Base-by-base conservation (phyloP, 2,888 invertebrate species). In the Entomobrya multifasciata region DNA sequence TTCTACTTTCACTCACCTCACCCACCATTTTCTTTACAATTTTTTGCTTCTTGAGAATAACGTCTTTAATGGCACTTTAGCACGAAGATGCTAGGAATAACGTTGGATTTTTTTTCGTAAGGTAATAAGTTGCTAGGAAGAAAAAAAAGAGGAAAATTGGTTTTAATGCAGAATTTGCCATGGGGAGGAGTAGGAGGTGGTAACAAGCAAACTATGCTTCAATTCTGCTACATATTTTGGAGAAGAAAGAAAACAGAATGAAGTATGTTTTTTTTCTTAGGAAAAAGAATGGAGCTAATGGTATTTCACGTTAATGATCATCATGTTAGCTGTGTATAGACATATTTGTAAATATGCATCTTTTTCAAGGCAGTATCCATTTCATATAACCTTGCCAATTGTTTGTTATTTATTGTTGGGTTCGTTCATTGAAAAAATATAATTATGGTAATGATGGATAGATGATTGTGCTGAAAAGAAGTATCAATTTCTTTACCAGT, bases 31-130 rank as follows among this genome's bases (percentile, higher is more conserved):
- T n/a, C n/a, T n/a, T n/a, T n/a, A n/a, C n/a, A n/a, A n/a, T n/a
- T n/a, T n/a, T n/a, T n/a, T n/a, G n/a, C n/a, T 60, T 77, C 17
- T 60, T 72, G 27, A 72, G 49, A 41, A 47, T 80, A 74, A 87
- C 79, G n/a, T 62, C n/a, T 88, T 78, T 88, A 90, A 90, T 90
- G 89, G 89, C 77, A 72, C 79, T 88, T 88, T 80, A 89, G 78
- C 90, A 90, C 88, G 90, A 87, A 86, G 89, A 74, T 55, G 15
- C 17, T 25, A 72, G 47, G 22, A 27, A 76, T 76, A 76, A 65
- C 62, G 17, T 10, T 55, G n/a, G n/a, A n/a, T n/a, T n/a, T n/a
- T n/a, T n/a, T n/a, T n/a, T n/a, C n/a, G n/a, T n/a, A n/a, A n/a
- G 10, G 20, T 44, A 25, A 25, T 17, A 20, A 55, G 20, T 15